phyloP scores from a whole-genome alignment of 2,113 vertebrate genomes.

The Cathartes aura region DNA sequence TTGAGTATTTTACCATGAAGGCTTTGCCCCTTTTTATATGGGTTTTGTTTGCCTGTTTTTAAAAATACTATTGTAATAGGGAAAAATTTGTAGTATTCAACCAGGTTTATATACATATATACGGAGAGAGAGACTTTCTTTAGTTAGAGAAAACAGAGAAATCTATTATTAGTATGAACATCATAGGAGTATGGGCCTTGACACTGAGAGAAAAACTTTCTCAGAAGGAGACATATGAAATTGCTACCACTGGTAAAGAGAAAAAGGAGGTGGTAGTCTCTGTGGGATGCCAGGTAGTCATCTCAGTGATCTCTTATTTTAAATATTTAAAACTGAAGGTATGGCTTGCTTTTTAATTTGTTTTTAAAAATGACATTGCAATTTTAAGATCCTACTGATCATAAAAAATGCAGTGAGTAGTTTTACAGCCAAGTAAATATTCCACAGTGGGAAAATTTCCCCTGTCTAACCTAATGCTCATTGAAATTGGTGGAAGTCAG shows the following conservation, averaged over 20 bases:
- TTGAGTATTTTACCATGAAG: not conserved
- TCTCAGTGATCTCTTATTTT: not conserved
- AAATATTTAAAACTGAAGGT: not conserved
- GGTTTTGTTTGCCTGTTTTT: not conserved
- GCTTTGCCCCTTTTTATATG: not conserved
- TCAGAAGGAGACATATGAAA: not conserved
- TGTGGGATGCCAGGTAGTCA: not conserved
- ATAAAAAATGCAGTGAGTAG: not conserved
- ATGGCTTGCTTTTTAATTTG: not conserved
- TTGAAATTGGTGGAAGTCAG: not conserved
- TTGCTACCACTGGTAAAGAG: not conserved
- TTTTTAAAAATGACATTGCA: not conserved
- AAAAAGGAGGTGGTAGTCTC: not conserved
- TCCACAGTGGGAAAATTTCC: not conserved
- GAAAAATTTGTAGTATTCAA: not conserved
- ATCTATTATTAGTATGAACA: not conserved
- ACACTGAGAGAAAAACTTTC: not conserved
- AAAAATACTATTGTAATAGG: not conserved
- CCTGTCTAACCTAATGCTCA: not conserved
- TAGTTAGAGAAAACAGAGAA: not conserved
- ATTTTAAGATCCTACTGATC: not conserved
- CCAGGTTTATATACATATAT: not conserved
- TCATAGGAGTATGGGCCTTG: accelerated
- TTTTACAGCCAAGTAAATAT: not conserved
- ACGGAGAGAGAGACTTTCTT: not conserved